These are phyloP conservation scores for Tenebrio molitor DNA, from an alignment of 1,140 invertebrate species.

Conservation along the genomic window DNA sequence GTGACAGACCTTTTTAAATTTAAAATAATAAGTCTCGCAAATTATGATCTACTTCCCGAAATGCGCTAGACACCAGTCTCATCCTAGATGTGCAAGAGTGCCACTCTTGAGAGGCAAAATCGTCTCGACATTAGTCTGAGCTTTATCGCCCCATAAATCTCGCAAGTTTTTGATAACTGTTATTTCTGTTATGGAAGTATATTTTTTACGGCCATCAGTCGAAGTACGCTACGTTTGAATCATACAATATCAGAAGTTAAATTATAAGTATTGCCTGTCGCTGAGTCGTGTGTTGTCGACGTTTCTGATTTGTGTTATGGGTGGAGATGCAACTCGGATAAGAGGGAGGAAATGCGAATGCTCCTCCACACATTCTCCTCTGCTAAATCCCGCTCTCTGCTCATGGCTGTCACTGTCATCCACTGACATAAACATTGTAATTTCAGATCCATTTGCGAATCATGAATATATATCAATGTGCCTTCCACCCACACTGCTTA, in stretches of 20 bases:
- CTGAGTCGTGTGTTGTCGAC: conserved; percentile 49
- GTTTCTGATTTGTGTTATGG: conserved; percentile 51
- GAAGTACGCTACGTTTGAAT: conserved; percentile 35
- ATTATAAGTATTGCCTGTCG: conserved; percentile 38
- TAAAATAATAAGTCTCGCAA: too few species aligned
- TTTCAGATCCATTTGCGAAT: conserved; percentile 39
- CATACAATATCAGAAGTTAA: conserved; percentile 40
- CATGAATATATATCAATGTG: conserved; percentile 41
- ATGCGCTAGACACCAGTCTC: too few species aligned
- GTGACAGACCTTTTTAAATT: too few species aligned
- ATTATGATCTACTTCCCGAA: too few species aligned
- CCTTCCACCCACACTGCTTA: background rate
- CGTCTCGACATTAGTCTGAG: background rate
- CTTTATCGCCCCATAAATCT: conserved; percentile 30
- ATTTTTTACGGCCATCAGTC: conserved; percentile 31
- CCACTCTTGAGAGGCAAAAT: too few species aligned
- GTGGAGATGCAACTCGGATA: conserved; percentile 46
- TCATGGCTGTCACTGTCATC: conserved; percentile 47
- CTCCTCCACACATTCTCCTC: conserved; percentile 37
- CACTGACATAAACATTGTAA: conserved; percentile 45
- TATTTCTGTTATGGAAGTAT: conserved; percentile 23
- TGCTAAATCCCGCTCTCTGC: conserved; percentile 35
- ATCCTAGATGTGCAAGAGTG: too few species aligned
- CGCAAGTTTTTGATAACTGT: conserved; percentile 35
- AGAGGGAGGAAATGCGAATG: conserved; percentile 50